phyloP scores from a whole-genome alignment of 2,113 vertebrate species.

The Anguilla japonica region DNA sequence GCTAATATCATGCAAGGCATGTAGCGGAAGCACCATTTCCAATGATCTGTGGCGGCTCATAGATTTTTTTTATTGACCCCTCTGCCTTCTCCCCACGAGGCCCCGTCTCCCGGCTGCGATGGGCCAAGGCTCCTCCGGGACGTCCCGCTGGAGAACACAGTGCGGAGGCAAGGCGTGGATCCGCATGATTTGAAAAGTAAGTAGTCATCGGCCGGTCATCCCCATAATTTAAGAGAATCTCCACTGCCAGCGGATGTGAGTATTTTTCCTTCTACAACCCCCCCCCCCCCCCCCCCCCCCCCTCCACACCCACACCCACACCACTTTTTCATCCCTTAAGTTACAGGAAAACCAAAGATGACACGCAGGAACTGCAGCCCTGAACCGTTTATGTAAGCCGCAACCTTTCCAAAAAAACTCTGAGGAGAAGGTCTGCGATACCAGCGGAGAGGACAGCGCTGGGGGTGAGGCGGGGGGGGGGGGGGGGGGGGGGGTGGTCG shows the following conservation, averaged over 20 bases:
- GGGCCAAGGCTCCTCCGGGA: conserved; percentile 12
- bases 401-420: neutral
- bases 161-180: conserved; percentile 26
- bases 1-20: conserved; percentile 27
- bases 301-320: neutral
- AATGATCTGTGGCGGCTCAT: conserved; percentile 41
- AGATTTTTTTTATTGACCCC: conserved; percentile 40
- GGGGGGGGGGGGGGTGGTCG: neutral
- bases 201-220: conserved; percentile 19
- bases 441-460: neutral
- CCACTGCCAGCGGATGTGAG: neutral
- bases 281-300: neutral
- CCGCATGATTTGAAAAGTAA: conserved; percentile 34
- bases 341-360: neutral
- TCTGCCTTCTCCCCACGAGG: conserved; percentile 16
- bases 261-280: neutral
- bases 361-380: neutral
- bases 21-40: conserved; percentile 33
- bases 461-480: neutral
- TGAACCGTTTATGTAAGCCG: neutral
- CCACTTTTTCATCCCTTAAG: conserved; percentile 1
- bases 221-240: conserved; percentile 27
- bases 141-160: conserved; percentile 7
- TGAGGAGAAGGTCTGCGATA: neutral
- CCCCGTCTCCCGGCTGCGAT: conserved; percentile 18